Base-by-base conservation (phyloP, 2,113 vertebrate species). In the Pimephales promelas region DNA sequence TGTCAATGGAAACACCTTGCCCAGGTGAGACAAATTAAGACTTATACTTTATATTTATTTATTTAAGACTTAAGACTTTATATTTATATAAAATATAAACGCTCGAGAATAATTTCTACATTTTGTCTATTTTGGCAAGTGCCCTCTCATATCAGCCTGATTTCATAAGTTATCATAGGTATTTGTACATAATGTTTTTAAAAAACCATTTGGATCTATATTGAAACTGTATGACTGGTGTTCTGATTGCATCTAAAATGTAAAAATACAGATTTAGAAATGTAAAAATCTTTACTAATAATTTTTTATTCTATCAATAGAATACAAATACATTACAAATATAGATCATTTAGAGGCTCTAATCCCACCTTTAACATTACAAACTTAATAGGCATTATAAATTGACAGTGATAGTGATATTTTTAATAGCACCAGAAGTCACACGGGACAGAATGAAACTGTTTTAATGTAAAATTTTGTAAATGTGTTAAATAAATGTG, bases 1-100 rank as follows among this genome's bases (percentile, higher is more conserved):
- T 82, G 96, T 98, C 78, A 97, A 95, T 92, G 97, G 97, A 92
- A 97, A 97, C 88, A 97, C 95, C 0, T 95, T 99, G 84, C 97
- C 97, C 74, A 97, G 97, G 97, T 98, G 86, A 95, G 90, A 73
- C 36, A 24, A 26, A 68, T 77, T 61, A 61, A 59, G 1, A 28
- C n/a, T n/a, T n/a, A n/a, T n/a, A n/a, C n/a, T n/a, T n/a, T n/a
- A n/a, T n/a, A n/a, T n/a, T n/a, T n/a, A n/a, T n/a, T n/a, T n/a
- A n/a, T n/a, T n/a, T n/a, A n/a, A n/a, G n/a, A n/a, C n/a, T n/a
- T n/a, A n/a, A n/a, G n/a, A n/a, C n/a, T n/a, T n/a, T n/a, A n/a
- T n/a, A n/a, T n/a, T n/a, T n/a, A n/a, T n/a, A n/a, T n/a, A n/a
- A n/a, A n/a, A n/a, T n/a, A n/a, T n/a, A 28, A 28, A 28, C 28